phyloP scores from a whole-genome alignment of 2,113 vertebrate species.

The Drymodes brunneopygia region DNA sequence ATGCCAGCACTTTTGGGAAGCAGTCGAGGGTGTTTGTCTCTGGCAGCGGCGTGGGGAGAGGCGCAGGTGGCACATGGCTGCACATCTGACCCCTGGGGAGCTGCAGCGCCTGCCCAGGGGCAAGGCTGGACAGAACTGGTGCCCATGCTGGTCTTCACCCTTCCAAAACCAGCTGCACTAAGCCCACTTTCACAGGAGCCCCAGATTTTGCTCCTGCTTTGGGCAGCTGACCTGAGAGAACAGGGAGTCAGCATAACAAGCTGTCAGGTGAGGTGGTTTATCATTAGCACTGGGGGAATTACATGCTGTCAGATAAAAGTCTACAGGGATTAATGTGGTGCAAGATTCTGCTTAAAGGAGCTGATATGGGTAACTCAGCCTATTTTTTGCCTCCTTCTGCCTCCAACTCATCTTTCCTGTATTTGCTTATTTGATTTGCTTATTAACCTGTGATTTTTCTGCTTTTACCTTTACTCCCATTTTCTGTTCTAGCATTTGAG shows the following conservation, averaged over 20 bases:
- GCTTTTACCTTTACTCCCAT: background rate
- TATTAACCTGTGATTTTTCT: background rate
- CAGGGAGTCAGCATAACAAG: rapidly evolving
- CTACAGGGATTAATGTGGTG: background rate
- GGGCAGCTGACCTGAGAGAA: background rate
- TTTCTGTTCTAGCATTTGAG: background rate
- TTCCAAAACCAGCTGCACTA: background rate
- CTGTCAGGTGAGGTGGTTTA: background rate
- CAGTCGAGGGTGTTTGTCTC: no score
- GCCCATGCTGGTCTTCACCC: rapidly evolving
- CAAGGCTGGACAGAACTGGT: background rate
- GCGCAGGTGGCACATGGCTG: no score
- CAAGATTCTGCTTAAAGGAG: background rate
- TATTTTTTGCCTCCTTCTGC: background rate
- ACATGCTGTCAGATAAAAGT: background rate
- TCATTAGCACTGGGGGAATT: background rate
- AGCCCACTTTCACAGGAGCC: background rate
- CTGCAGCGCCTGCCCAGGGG: rapidly evolving
- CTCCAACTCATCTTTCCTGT: background rate
- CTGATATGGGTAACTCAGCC: background rate
- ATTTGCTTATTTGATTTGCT: background rate
- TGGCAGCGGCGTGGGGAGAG: rapidly evolving
- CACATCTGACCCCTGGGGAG: rapidly evolving
- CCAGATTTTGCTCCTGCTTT: background rate
- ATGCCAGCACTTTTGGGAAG: background rate